Percentiles rank a stretch among this genome's conserved stretches.
phyloP scores from a whole-genome alignment of 2,113 vertebrate species.

The Sebastes fasciatus region DNA sequence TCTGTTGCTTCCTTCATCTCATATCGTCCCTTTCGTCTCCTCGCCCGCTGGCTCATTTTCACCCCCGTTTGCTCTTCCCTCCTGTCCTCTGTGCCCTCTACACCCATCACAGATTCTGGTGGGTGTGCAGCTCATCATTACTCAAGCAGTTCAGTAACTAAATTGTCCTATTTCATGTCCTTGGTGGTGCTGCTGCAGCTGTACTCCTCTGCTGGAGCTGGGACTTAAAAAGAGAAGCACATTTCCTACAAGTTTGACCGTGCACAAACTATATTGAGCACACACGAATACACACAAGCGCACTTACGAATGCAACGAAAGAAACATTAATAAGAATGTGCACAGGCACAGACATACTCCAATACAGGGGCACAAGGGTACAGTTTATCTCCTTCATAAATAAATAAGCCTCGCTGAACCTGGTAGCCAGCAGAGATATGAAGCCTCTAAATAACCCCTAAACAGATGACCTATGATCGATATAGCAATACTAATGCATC shows the following conservation, averaged over 20 bases:
- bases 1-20: conserved; percentile 23
- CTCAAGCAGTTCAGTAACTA: conserved; percentile 21
- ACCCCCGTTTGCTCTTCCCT: not conserved
- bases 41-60: not conserved
- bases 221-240: not conserved
- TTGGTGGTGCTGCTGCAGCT: not conserved
- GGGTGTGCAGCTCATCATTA: conserved; percentile 26
- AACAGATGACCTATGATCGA: conserved; percentile 38
- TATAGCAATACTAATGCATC: conserved; percentile 24
- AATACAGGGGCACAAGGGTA: conserved; percentile 4
- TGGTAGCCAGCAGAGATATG: conserved; percentile 18
- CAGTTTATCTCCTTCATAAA: conserved; percentile 30
- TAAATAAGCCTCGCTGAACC: conserved; percentile 25
- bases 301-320: not conserved
- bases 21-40: conserved; percentile 18
- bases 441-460: conserved; percentile 34
- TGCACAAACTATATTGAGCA: not conserved
- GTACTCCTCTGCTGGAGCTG: not conserved
- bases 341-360: not conserved
- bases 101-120: conserved; percentile 6
- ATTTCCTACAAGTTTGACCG: not conserved
- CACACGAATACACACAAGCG: not conserved
- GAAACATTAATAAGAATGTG: not conserved
- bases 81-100: conserved; percentile 23
- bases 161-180: conserved; percentile 1